Percentiles rank a stretch among this genome's conserved stretches.
phyloP scores from a whole-genome alignment of 2,888 invertebrate species.

The Drepana falcataria region DNA sequence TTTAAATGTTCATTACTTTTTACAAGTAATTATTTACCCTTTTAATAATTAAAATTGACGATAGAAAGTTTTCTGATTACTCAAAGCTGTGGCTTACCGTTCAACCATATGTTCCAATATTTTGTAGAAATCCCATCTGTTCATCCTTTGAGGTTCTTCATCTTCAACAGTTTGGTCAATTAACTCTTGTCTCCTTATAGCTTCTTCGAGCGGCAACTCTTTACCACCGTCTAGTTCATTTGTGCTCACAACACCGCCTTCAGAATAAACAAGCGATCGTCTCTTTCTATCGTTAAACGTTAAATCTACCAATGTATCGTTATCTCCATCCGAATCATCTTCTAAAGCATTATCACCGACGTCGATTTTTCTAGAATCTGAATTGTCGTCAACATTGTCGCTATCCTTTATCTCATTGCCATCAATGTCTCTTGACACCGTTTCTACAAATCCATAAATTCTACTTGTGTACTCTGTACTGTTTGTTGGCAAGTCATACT shows the following conservation, averaged over 20 bases:
- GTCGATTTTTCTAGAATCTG: constrained; percentile 27
- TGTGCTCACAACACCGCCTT: constrained; percentile 46
- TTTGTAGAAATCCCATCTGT: constrained; percentile 83
- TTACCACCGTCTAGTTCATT: constrained; percentile 30
- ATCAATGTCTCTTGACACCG: constrained; percentile 63
- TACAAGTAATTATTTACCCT: too few species aligned
- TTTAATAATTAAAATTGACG: too few species aligned
- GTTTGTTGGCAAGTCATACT: constrained; percentile 82
- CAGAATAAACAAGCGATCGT: constrained; percentile 52
- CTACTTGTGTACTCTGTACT: constrained; percentile 77
- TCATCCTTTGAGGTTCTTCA: constrained; percentile 62
- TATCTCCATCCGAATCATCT: constrained; percentile 32
- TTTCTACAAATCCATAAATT: constrained; percentile 64
- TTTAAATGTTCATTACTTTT: too few species aligned
- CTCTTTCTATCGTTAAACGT: constrained; percentile 57
- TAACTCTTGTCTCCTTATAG: constrained; percentile 70
- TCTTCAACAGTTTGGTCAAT: constrained; percentile 53
- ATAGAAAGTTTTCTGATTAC: too few species aligned
- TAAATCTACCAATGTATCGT: constrained; percentile 61
- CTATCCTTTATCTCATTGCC: constrained; percentile 28
- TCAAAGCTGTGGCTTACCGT: constrained; percentile 50
- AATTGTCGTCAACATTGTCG: constrained; percentile 22
- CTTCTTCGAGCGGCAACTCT: constrained; percentile 60
- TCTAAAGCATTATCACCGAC: constrained; percentile 19
- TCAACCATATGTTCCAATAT: constrained; percentile 78